A percentile compares a stretch with the other conserved stretches of the same genome.
Conservation (phyloP, 2,797 vertebrate species). For the Acanthis flammea region DNA sequence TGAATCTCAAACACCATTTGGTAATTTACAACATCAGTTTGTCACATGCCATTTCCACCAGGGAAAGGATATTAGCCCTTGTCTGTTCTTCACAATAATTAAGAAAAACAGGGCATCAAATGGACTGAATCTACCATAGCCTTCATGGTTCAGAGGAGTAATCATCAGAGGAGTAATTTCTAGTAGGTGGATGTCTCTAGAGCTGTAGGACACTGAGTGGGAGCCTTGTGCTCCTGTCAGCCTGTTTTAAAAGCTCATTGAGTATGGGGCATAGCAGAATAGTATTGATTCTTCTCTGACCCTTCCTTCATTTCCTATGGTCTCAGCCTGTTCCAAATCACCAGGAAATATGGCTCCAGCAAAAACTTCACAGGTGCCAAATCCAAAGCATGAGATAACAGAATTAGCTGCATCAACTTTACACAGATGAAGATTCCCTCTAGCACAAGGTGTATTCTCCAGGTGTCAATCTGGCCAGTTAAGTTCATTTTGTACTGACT, state of each 20-base stretch:
- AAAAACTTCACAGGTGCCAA: background rate
- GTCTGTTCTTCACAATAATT: background rate
- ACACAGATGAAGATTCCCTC: background rate
- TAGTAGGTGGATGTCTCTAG: background rate
- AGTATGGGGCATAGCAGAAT: background rate
- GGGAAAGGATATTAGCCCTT: background rate
- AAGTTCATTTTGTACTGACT: constrained; percentile 24
- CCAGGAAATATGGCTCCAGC: background rate
- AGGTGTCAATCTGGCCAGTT: constrained; percentile 27
- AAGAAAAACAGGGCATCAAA: background rate
- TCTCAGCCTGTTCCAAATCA: background rate
- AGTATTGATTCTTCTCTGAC: background rate
- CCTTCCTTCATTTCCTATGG: background rate
- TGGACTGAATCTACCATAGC: background rate
- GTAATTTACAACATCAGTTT: background rate
- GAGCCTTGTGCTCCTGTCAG: background rate
- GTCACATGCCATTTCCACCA: background rate
- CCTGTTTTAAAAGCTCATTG: background rate
- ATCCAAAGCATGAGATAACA: background rate
- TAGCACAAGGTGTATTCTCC: constrained; percentile 6
- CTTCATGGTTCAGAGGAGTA: background rate
- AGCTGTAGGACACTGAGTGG: background rate
- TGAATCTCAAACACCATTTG: background rate
- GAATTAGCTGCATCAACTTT: background rate
- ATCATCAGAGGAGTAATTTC: background rate